Percentiles rank a stretch among this genome's conserved stretches.
phyloP scores from a whole-genome alignment of 2,113 vertebrate genomes.

The Halcyon senegalensis region DNA sequence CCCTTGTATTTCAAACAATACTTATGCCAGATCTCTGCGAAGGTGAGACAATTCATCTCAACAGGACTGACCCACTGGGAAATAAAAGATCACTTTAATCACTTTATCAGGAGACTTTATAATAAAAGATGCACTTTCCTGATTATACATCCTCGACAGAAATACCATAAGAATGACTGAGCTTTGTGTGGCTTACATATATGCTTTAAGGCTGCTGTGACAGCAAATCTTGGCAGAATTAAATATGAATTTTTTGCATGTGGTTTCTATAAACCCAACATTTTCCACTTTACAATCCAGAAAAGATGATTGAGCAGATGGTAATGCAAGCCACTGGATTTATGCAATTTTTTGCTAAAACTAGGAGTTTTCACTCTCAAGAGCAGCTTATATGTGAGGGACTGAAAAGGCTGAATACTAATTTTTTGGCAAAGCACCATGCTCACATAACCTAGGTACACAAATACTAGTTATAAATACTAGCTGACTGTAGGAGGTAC shows the following conservation, averaged over 20 bases:
- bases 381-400: slow-evolving; percentile 10
- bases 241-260: slow-evolving; percentile 68
- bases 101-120: slow-evolving; percentile 23
- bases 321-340: slow-evolving; percentile 66
- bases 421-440: slow-evolving; percentile 42
- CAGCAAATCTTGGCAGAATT: slow-evolving; percentile 70
- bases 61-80: background rate
- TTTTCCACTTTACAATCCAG: slow-evolving; percentile 71
- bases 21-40: background rate
- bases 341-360: slow-evolving; percentile 61
- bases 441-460: slow-evolving; percentile 43
- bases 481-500: slow-evolving; percentile 22
- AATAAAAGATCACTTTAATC: slow-evolving; percentile 35
- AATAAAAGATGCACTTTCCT: slow-evolving; percentile 27
- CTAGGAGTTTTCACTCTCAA: slow-evolving; percentile 26
- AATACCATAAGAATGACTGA: slow-evolving; percentile 46
- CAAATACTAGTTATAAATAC: slow-evolving; percentile 55
- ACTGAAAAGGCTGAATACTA: slow-evolving; percentile 49
- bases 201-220: slow-evolving; percentile 64
- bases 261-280: slow-evolving; percentile 65
- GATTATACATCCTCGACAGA: slow-evolving; percentile 35
- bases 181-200: slow-evolving; percentile 54
- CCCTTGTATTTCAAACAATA: background rate
- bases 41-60: slow-evolving; percentile 31
- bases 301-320: slow-evolving; percentile 72